These are phyloP conservation scores for Erinaceus europaeus DNA, from an alignment of 2,113 vertebrate genomes.

Conservation along the genomic window DNA sequence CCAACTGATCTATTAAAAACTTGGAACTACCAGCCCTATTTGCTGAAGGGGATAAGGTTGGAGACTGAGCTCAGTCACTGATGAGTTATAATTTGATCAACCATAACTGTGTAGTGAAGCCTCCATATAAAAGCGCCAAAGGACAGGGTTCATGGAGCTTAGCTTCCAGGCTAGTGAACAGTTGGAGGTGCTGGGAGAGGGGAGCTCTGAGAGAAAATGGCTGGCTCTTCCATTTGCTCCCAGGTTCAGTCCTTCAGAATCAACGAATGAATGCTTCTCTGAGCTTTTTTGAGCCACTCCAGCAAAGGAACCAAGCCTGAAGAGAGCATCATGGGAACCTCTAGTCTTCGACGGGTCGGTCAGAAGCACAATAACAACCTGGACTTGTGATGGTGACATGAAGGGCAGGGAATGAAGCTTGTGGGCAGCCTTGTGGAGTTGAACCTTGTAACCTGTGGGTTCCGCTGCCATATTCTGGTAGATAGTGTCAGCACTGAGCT, in stretches of 20 bases:
- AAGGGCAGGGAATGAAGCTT: no score
- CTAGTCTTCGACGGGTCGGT: fast-evolving
- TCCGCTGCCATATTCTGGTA: background rate
- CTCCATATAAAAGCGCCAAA: background rate
- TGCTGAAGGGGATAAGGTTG: background rate
- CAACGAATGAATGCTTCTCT: background rate
- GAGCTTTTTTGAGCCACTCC: background rate
- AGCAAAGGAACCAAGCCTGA: background rate
- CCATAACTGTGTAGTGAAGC: background rate
- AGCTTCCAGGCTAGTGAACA: background rate
- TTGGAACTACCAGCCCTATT: background rate
- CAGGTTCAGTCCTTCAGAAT: background rate
- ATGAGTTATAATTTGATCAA: background rate
- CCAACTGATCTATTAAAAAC: background rate
- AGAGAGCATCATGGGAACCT: background rate
- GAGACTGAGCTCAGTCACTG: background rate
- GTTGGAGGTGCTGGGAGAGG: fast-evolving
- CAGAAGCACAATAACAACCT: background rate
- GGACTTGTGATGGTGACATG: background rate
- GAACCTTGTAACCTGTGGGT: background rate
- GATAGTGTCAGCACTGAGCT: background rate
- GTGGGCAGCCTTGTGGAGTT: background rate
- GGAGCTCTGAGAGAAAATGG: background rate
- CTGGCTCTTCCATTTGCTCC: no score
- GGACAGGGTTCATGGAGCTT: background rate